Evolutionary conservation across 2,888 invertebrate species (phyloP), one percentile per base, ranked within the genome.

Genomic region (Cephus nigrinus): DNA sequence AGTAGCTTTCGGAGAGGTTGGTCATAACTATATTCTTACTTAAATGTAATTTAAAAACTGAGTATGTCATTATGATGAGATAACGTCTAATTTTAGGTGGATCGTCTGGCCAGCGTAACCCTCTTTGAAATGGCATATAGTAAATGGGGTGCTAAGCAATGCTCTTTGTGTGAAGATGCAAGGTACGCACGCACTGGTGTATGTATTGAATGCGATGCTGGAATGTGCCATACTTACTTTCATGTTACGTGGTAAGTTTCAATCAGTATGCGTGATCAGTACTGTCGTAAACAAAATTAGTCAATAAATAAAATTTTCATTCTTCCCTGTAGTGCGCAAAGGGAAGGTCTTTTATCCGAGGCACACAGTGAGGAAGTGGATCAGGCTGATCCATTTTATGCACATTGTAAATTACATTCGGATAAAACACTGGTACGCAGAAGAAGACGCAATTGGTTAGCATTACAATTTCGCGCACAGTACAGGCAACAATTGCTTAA

Each of bases 121-220:
- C 93, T 99, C 79, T 98, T 98, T 92, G 98, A 99, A 93, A 98
- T 99, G 97, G 97, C 97, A n/a, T 98, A 98, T 91, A 96, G 96
- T 76, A 96, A 97, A 86, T 99, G 98, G 98, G 99, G 99, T 68
- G 96, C 97, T 12, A 97, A 98, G 88, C 94, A 95, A 12, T 99
- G 99, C 90, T 95, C 96, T 11, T 92, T 98, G 15, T 99, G 99
- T 91, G 95, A 95, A 82, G 98, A 99, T 91, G 94, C 96, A 4
- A 93, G 97, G 69, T 96, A 96, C 87, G 96, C 98, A 12, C 94
- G 98, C 36, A 98, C 98, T 0, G 99, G 99, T 3, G 97, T 99
- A 23, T 97, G 98, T 89, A 97, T 99, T 77, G 96, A 97, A 81
- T 99, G 99, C 92, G 99, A 99, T 92, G 99, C 99, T 12, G 99